Conservation (phyloP, 2,113 vertebrate species). For the Columba janthina region DNA sequence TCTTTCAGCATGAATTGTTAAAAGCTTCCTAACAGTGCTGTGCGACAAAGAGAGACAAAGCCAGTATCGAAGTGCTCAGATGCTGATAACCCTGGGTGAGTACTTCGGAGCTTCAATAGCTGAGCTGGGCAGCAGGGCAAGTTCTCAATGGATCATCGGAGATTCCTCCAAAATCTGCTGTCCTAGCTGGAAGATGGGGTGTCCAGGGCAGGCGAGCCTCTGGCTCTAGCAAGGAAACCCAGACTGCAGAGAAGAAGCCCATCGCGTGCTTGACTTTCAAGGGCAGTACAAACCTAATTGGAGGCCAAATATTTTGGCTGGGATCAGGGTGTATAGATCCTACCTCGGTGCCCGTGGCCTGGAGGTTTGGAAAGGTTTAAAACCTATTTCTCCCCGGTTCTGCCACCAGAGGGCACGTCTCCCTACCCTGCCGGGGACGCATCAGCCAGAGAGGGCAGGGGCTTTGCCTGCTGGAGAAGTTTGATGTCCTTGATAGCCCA, state of each 20-base stretch:
- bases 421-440: not conserved
- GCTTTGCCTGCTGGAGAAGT: not conserved
- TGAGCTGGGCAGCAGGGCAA: not conserved
- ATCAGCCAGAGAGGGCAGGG: not conserved
- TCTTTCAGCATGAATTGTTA: not conserved
- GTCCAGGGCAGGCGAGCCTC: not conserved
- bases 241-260: rapidly evolving
- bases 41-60: not conserved
- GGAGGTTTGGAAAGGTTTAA: not conserved
- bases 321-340: not conserved
- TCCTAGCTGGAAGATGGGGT: not conserved
- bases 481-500: not conserved
- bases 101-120: not conserved
- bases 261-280: not conserved
- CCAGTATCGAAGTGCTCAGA: rapidly evolving
- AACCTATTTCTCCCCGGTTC: not conserved
- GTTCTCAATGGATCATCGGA: rapidly evolving
- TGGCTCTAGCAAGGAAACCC: not conserved
- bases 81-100: not conserved
- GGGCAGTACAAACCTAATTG: not conserved
- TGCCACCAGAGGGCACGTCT: slow-evolving; percentile 42
- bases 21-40: not conserved
- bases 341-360: not conserved
- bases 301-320: not conserved
- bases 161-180: not conserved